phyloP scores from a whole-genome alignment of 2,888 invertebrate genomes.

The Ischnura elegans region DNA sequence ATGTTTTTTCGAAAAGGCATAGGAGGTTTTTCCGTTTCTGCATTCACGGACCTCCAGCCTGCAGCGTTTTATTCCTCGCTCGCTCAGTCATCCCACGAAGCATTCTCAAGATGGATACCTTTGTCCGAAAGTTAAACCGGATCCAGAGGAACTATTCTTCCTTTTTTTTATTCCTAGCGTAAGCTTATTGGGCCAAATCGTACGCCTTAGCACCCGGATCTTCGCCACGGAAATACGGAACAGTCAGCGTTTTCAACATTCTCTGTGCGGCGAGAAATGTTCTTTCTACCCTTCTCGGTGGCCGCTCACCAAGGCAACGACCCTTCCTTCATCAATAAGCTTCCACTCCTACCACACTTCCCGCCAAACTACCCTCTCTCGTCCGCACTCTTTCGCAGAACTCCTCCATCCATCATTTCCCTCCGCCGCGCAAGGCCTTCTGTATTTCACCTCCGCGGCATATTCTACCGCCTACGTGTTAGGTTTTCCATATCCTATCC shows the following conservation, averaged over 20 bases:
- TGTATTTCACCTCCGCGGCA: background rate
- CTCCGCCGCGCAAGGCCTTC: too few relatives aligned
- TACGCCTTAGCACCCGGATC: background rate
- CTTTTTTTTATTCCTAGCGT: constrained; percentile 1
- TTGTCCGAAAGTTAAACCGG: constrained; percentile 25
- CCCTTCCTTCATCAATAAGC: background rate
- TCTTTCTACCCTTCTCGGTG: background rate
- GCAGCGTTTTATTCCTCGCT: background rate
- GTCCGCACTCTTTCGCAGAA: background rate
- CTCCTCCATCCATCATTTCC: background rate
- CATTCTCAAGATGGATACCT: constrained; percentile 11
- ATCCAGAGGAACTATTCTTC: background rate
- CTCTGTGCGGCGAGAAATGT: background rate
- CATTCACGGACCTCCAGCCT: background rate
- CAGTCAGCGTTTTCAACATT: background rate
- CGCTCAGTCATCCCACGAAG: background rate
- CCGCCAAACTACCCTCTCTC: background rate
- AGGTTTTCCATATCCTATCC: too few relatives aligned
- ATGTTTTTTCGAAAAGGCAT: too few relatives aligned
- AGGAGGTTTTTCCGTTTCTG: background rate
- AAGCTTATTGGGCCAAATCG: background rate
- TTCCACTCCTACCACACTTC: background rate
- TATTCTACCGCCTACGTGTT: background rate
- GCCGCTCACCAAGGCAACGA: background rate
- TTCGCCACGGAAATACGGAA: background rate